Percentiles rank a stretch among this genome's conserved stretches.
phyloP scores from a whole-genome alignment of 2,797 vertebrate species.

The Clarias laeviceps region DNA sequence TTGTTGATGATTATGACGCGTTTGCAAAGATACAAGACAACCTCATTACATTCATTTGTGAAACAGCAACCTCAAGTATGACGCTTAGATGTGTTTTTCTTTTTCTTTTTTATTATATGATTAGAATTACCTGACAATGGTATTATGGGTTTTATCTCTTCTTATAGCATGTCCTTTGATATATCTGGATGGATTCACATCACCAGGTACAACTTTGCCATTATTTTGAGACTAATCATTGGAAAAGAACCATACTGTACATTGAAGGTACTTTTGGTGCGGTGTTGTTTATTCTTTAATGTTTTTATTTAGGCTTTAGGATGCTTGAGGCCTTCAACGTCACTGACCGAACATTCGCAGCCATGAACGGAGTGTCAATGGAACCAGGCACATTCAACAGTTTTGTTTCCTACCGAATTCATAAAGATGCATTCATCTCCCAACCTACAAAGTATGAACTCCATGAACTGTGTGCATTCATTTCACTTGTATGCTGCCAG shows the following conservation, averaged over 20 bases:
- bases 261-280: neutral
- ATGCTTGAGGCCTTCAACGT: constrained; percentile 98
- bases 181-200: constrained; percentile 96
- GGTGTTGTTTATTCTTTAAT: neutral
- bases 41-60: constrained; percentile 97
- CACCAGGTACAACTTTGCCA: constrained; percentile 84
- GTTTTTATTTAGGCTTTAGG: constrained; percentile 83
- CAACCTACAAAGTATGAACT: constrained; percentile 86
- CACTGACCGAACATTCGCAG: constrained; percentile 90
- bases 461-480: constrained; percentile 14
- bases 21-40: constrained; percentile 98
- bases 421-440: constrained; percentile 91
- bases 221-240: neutral
- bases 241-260: neutral
- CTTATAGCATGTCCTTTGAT: constrained; percentile 95
- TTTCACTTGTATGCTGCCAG: constrained; percentile 56
- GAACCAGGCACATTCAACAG: constrained; percentile 95
- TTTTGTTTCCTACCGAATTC: constrained; percentile 88
- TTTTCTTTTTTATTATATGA: neutral
- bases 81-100: constrained; percentile 29
- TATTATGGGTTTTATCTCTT: constrained; percentile 28
- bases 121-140: neutral
- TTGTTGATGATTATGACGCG: constrained; percentile 95
- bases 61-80: constrained; percentile 98
- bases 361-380: constrained; percentile 91